Base-by-base conservation (phyloP, 1,140 invertebrate genomes). In the Euschistus heros region DNA sequence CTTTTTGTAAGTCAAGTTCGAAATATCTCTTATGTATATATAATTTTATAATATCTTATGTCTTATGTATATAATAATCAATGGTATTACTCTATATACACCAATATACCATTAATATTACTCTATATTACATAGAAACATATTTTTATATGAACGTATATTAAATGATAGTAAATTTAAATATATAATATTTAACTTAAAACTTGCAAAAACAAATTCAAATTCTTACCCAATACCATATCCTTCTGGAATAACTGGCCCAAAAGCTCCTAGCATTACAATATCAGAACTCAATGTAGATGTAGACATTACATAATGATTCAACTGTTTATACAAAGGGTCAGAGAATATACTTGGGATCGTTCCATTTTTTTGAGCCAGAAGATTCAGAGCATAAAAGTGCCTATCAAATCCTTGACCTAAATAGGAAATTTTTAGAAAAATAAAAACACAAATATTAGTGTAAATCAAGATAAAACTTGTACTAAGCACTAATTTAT, bases 381-480 rank as follows among this genome's bases (percentile, higher is more conserved):
- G 77, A 20, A 81, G 69, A 71, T 83, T 85, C 46, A 98, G 74
- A 0, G 84, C 92, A 76, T 96, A 97, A 62, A 99, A 76, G 79
- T 99, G 96, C 27, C 97, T 79, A 78, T 98, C 96, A 76, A 97
- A 98, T 3, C 96, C 96, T 77, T 98, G 88, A 0, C 88, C 86
- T 87, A 22, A 37, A 37, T 37, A 37, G 7, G 33, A 10, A 13
- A 37, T 37, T 37, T 6, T 37, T 6, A 37, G 33, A 10, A 10
- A 10, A 37, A 37, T 1, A 37, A 10, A 37, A 6, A 10, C 13
- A 37, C 4, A 37, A 37, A 37, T 37, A 37, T 37, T n/a, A n/a
- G 10, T 13, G 7, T 37, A 37, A 37, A 37, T 10, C 13, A 10
- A 6, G 33, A 6, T 37, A 37, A 1, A 37, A 37, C 6, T 37